A percentile compares a stretch with the other conserved stretches of the same genome.
These are phyloP conservation scores for Malurus splendens DNA, from an alignment of 2,797 vertebrate species.

Conservation along the genomic window DNA sequence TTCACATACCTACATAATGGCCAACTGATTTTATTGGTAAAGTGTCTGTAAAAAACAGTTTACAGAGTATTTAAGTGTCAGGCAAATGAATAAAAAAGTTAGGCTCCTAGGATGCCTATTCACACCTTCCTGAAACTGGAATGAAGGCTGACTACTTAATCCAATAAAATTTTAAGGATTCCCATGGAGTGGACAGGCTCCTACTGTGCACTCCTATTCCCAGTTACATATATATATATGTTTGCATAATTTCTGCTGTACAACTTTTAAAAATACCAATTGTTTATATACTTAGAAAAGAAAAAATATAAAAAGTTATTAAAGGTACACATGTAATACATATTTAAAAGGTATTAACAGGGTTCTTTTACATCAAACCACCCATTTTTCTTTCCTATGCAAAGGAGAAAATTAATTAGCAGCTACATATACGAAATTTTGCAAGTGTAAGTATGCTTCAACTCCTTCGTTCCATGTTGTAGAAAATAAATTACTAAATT, in stretches of 20 bases:
- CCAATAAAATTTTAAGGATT: not conserved
- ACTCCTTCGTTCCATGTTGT: not conserved
- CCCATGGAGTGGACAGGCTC: not conserved
- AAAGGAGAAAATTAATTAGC: not conserved
- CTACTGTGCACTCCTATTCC: not conserved
- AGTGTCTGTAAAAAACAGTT: not conserved
- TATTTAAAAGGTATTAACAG: not conserved
- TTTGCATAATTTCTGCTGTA: not conserved
- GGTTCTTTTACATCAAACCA: not conserved
- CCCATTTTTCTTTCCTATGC: not conserved
- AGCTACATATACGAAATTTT: not conserved
- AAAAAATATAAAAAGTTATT: not conserved
- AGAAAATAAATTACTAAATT: not conserved
- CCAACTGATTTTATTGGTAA: not conserved
- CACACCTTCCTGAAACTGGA: not conserved
- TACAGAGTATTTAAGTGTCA: not conserved
- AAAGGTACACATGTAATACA: not conserved
- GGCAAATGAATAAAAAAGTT: not conserved
- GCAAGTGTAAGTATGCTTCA: not conserved
- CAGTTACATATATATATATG: accelerated
- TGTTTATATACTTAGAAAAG: not conserved
- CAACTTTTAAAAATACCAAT: not conserved
- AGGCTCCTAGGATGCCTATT: not conserved
- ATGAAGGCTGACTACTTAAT: not conserved
- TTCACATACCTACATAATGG: not conserved